Evolutionary conservation across 2,797 vertebrate genomes (phyloP).

Genomic region (Acanthurus leucopareius): DNA sequence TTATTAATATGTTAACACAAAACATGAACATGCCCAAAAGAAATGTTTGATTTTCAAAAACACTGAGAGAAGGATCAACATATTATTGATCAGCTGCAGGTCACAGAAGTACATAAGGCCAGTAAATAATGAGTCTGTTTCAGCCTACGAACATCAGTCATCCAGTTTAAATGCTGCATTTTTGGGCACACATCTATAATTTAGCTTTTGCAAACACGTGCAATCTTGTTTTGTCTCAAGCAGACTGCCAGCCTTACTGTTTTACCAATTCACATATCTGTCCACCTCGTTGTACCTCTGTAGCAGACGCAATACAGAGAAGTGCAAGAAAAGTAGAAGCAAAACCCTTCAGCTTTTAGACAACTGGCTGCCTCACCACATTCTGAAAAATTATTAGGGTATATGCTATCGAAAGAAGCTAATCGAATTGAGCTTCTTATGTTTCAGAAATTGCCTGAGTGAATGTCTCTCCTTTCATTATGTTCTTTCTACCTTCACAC

Average conservation of each 20-base stretch:
- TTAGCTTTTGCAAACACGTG: too few relatives aligned
- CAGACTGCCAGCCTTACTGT: background rate
- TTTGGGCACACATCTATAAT: too few relatives aligned
- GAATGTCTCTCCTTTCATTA: constrained; percentile 21
- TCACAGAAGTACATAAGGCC: background rate
- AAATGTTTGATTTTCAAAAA: background rate
- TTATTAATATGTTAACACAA: background rate
- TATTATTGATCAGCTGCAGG: background rate
- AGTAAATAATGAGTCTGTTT: background rate
- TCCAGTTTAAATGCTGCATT: background rate
- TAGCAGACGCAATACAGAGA: constrained; percentile 5
- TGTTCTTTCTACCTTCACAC: background rate
- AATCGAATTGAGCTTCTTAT: constrained; percentile 66
- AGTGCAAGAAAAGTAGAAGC: constrained; percentile 1
- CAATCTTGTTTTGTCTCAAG: too few relatives aligned
- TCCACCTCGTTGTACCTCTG: background rate
- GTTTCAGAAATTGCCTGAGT: constrained; percentile 1
- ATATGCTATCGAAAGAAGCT: constrained; percentile 79
- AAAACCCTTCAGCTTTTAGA: background rate
- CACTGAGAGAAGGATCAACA: background rate
- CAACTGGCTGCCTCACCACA: constrained; percentile 19
- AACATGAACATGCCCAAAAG: background rate
- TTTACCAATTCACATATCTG: background rate
- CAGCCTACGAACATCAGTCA: background rate
- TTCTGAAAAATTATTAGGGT: constrained; percentile 29